phyloP scores from a whole-genome alignment of 2,113 vertebrate species.

The Taxidea taxus region DNA sequence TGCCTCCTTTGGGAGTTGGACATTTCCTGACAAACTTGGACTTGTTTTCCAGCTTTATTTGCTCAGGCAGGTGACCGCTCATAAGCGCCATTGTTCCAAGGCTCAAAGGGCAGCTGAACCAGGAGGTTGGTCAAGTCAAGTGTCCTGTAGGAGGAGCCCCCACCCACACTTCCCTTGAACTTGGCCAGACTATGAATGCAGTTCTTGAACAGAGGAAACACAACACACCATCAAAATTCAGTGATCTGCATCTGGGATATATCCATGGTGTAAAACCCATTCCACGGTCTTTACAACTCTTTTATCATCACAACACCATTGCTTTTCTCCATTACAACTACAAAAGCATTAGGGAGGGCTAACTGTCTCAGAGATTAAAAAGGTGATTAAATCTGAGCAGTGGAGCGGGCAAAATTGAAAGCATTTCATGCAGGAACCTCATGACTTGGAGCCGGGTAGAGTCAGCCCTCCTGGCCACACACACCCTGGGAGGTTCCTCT shows the following conservation, averaged over 20 bases:
- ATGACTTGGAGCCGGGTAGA: background rate
- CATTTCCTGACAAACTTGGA: accelerated
- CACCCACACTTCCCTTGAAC: background rate
- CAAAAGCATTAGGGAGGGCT: background rate
- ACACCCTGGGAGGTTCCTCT: accelerated
- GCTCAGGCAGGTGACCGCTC: accelerated
- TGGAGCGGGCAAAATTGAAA: background rate
- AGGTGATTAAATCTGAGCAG: background rate
- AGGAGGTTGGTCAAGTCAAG: background rate
- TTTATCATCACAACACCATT: accelerated
- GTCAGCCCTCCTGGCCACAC: accelerated
- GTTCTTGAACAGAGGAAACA: background rate
- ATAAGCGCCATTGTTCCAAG: background rate
- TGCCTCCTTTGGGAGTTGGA: background rate
- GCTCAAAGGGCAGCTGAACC: background rate
- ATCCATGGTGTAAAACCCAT: background rate
- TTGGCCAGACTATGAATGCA: background rate
- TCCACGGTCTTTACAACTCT: accelerated
- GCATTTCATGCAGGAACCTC: background rate
- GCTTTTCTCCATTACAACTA: accelerated
- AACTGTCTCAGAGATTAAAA: background rate
- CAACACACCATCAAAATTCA: accelerated
- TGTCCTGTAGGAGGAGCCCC: background rate
- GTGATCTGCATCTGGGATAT: accelerated
- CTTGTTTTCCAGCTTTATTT: background rate